These are phyloP conservation scores for Sitobion miscanthi DNA, from an alignment of 1,140 invertebrate genomes.

Conservation along the genomic window DNA sequence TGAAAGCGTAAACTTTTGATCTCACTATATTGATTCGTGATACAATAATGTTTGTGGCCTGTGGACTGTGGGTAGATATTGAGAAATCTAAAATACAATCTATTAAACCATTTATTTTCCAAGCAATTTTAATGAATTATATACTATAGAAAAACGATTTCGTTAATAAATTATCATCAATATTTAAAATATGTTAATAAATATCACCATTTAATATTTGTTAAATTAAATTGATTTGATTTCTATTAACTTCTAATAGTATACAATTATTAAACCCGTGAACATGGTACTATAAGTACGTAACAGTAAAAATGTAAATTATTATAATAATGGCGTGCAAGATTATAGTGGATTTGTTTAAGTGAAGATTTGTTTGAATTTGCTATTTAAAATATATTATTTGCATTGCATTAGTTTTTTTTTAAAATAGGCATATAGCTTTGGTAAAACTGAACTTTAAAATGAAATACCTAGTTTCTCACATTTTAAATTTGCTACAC, in stretches of 20 bases:
- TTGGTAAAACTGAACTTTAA: not conserved
- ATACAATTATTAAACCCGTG: not conserved
- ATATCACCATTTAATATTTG: not conserved
- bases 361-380: not conserved
- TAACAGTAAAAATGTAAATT: not conserved
- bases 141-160: not conserved
- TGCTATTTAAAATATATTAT: too few species aligned
- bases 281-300: not conserved
- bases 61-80: not conserved
- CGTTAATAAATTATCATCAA: not conserved
- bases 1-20: slow-evolving; percentile 16
- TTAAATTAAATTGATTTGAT: too few species aligned
- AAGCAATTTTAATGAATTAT: not conserved
- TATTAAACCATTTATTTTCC: not conserved
- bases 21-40: not conserved
- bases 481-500: not conserved
- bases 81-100: not conserved
- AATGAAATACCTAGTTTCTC: not conserved
- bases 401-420: not conserved
- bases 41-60: not conserved
- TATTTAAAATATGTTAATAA: not conserved
- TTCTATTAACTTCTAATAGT: too few species aligned
- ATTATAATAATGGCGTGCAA: not conserved
- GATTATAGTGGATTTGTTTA: too few species aligned
- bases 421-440: not conserved